Base-by-base conservation (phyloP, 2,113 vertebrate genomes). In the Cynocephalus volans region DNA sequence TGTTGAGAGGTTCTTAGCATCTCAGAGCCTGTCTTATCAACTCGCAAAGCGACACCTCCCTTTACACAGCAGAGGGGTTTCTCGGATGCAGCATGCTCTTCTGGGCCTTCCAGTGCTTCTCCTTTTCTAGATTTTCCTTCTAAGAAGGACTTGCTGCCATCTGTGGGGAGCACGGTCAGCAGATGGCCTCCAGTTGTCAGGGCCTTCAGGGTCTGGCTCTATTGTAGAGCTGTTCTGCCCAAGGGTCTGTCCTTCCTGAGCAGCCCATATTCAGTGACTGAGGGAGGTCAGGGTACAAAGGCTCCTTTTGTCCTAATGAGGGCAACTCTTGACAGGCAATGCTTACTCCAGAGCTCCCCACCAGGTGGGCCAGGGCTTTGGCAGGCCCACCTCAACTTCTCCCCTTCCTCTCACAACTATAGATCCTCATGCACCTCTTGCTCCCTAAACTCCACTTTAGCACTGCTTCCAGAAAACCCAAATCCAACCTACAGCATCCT, bases 71-170 rank as follows among this genome's bases (percentile, higher is more conserved):
- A 17, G 72, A 67, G 24, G 41, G n/a, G n/a, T 4, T 28, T 24
- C 6, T 2, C 4, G 26, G 50, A 5, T 48, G 9, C 0, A 7
- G 6, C 14, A n/a, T 6, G 6, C 48, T 67, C 81, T 45, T 18
- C 24, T 26, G 54, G 70, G 13, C 48, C 8, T 8, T 21, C 24
- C 3, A 5, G 52, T 31, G 31, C 19, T 7, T 50, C 13, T n/a
- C 4, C 18, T 18, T 21, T 58, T 56, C 31, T 11, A 1, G 3
- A 50, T 54, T 56, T 31, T 7, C n/a, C 36, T 50, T 52, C 26
- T 64, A 41, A 41, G 28, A 58, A 45, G 62, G 31, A 54, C 31
- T 50, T 28, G 36, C 15, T 5, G 18, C 52, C 75, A 80, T 41
- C 36, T 7, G 36, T 4, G 18, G 62, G 36, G 18, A 15, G 8